Conservation (phyloP, 64 coral and sea anemone genomes). For the Platygyra sinensis region DNA sequence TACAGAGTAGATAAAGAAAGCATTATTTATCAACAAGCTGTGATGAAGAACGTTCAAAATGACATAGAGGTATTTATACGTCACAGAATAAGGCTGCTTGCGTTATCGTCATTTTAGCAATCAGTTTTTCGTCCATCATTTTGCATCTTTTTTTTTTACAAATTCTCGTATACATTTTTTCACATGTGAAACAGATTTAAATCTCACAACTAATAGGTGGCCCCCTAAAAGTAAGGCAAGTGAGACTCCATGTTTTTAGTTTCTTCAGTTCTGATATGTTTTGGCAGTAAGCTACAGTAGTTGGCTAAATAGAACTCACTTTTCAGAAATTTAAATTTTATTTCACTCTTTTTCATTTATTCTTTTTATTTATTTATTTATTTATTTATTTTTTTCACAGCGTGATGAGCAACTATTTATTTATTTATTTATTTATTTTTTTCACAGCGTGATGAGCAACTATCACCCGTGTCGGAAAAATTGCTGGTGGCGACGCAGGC, state of each 20-base stretch:
- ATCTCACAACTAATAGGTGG: no score
- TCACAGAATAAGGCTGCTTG: not conserved
- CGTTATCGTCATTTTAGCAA: not conserved
- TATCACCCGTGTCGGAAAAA: not conserved
- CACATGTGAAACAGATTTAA: no score
- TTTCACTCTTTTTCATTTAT: not conserved
- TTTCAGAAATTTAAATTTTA: not conserved
- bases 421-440: not conserved
- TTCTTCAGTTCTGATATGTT: no score
- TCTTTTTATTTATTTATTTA: not conserved
- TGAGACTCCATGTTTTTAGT: no score
- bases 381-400: no score
- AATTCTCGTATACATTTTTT: no score
- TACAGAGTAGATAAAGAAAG: not conserved
- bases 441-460: slow-evolving; percentile 5
- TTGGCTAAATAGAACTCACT: no score
- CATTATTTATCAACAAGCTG: not conserved
- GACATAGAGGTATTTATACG: not conserved
- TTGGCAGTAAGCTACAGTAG: no score
- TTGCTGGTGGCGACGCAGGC: not conserved
- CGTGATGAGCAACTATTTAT: no score
- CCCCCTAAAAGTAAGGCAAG: no score
- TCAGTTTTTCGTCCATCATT: not conserved
- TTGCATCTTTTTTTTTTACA: not conserved
- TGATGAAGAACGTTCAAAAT: not conserved